A percentile compares a stretch with the other conserved stretches of the same genome.
Evolutionary conservation across 2,113 vertebrate genomes (phyloP).

Genomic region (Cromileptes altivelis): DNA sequence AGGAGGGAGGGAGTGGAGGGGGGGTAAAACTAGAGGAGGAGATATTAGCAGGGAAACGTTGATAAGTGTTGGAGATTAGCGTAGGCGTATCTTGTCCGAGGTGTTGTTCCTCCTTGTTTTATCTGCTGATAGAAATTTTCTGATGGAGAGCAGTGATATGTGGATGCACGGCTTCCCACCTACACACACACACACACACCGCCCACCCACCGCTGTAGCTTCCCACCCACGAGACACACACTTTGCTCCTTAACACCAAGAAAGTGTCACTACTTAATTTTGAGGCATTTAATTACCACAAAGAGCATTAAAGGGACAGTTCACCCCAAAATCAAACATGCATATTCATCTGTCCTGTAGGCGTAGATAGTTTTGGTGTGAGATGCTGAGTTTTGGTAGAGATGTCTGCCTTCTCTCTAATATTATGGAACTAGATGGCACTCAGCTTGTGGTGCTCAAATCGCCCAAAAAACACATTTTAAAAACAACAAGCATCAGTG

Average conservation of each 20-base stretch:
- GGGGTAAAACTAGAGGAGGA: slow-evolving; percentile 75
- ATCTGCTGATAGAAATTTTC: slow-evolving; percentile 78
- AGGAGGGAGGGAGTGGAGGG: not conserved
- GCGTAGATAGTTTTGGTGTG: too few species aligned
- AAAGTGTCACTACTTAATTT: not conserved
- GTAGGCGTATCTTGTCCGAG: slow-evolving; percentile 81
- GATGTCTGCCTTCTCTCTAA: too few species aligned
- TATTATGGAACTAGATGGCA: too few species aligned
- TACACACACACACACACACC: slow-evolving; percentile 83
- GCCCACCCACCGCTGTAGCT: slow-evolving; percentile 70
- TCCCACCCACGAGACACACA: not conserved
- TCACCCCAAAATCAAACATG: too few species aligned
- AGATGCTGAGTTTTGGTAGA: too few species aligned
- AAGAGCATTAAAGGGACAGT: too few species aligned
- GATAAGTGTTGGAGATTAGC: slow-evolving; percentile 87
- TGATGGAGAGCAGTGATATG: slow-evolving; percentile 78
- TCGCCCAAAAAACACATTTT: too few species aligned
- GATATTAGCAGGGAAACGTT: slow-evolving; percentile 80
- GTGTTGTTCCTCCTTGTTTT: slow-evolving; percentile 82
- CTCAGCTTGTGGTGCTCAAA: too few species aligned
- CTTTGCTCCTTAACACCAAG: not conserved
- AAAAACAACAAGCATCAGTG: too few species aligned
- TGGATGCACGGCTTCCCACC: slow-evolving; percentile 76
- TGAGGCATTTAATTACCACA: not conserved
- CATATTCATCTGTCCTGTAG: too few species aligned